Conservation (phyloP, 2,888 invertebrate species). For the Metopia argyrocephala region DNA sequence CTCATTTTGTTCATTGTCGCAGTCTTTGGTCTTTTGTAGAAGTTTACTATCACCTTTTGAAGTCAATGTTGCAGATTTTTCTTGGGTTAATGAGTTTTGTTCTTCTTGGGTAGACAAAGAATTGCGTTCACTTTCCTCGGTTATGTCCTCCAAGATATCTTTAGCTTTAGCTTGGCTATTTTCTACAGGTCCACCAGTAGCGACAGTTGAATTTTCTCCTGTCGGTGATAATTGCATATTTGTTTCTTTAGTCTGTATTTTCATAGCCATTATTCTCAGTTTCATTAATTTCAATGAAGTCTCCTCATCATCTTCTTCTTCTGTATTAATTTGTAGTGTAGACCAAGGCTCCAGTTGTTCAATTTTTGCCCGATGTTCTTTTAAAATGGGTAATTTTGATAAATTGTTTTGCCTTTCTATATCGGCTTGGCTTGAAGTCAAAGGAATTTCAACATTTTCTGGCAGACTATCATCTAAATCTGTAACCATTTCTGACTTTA, state of each 20-base stretch:
- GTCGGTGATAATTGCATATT: conserved; percentile 56
- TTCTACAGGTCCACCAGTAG: conserved; percentile 17
- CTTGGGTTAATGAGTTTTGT: conserved; percentile 70
- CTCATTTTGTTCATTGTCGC: conserved; percentile 72
- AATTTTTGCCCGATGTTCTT: conserved; percentile 44
- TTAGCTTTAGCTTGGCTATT: conserved; percentile 71
- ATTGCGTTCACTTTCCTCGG: conserved; percentile 77
- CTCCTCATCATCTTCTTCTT: conserved; percentile 73
- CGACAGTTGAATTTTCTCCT: neutral
- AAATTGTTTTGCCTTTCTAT: conserved; percentile 11
- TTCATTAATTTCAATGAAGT: conserved; percentile 72
- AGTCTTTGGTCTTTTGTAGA: conserved; percentile 58
- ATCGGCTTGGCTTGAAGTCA: conserved; percentile 38
- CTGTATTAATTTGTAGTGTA: conserved; percentile 46
- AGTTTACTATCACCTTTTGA: conserved; percentile 65
- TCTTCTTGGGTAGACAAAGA: conserved; percentile 73
- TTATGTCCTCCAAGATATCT: conserved; percentile 78
- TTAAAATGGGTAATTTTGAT: neutral
- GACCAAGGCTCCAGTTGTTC: conserved; percentile 40
- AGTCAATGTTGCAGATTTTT: conserved; percentile 50
- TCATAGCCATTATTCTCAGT: conserved; percentile 74
- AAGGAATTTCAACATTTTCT: conserved; percentile 30
- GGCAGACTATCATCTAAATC: conserved; percentile 68
- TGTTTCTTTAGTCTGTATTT: conserved; percentile 65
- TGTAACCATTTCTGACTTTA: conserved; percentile 64